Base-by-base conservation (phyloP, 2,113 vertebrate genomes). In the Bujurquina vittata region DNA sequence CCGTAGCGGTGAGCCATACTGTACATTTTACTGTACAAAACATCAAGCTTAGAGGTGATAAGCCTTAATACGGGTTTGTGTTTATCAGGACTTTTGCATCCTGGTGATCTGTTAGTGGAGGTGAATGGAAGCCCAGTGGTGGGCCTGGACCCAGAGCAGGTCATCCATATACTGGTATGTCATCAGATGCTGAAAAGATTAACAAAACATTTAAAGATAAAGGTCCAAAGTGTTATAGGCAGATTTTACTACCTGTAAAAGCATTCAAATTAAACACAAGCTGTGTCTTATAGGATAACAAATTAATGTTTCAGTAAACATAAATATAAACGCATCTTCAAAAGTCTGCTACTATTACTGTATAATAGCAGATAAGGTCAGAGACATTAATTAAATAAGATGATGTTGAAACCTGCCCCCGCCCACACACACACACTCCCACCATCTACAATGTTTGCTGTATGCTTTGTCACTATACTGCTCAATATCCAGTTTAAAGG, bases 61-160 rank as follows among this genome's bases (percentile, higher is more conserved):
- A 33, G 35, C 10, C 6, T 10, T 29, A 33, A 69, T 14, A 1
- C 61, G 60, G 23, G n/a, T 2, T 33, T 81, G 69, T 67, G 6
- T 69, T 17, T 76, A 3, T 2, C 83, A 99, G 98, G 97, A 17
- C 84, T 99, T 85, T 92, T 99, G 20, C 95, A 96, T 43, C 95
- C 97, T 40, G 97, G 98, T 43, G 98, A 99, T 91, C 95, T 96
- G 88, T 83, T 99, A 72, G 94, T 98, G 59, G 98, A 99, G 90
- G 98, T 99, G 72, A 99, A 99, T 11, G 96, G 97, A n/a, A 92
- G 95, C 90, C 94, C 96, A 2, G 96, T 99, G 35, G 95, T 94
- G 56, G 97, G 97, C 37, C 93, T 98, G 84, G 96, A 97, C 14
- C 98, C 97, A 3, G 97, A 97, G 43, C 96, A 97, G 92, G 96